Evolutionary conservation across 2,888 invertebrate genomes (phyloP).

Genomic region (Seira musarum): DNA sequence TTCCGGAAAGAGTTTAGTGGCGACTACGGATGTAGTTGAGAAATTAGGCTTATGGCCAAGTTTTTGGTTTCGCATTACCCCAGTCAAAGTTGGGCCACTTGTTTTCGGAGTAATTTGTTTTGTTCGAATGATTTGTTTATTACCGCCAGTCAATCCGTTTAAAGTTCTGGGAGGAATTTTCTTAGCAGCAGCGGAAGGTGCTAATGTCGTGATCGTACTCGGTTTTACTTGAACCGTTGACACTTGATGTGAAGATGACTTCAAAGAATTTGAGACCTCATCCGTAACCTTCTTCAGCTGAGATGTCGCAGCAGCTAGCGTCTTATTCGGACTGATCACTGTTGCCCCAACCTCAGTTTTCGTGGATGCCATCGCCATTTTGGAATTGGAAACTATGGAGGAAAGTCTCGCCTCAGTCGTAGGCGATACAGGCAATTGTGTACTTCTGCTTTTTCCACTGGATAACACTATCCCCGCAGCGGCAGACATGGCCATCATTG

Average conservation of each 20-base stretch:
- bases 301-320: no score
- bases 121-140: neutral
- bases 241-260: no score
- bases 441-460: neutral
- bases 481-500: conserved; percentile 65
- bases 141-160: neutral
- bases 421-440: neutral
- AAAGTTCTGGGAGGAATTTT: no score
- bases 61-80: neutral
- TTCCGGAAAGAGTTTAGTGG: neutral
- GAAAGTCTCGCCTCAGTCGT: neutral
- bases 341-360: neutral
- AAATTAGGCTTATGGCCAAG: neutral
- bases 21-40: no score
- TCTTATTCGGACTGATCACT: no score
- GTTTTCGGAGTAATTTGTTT: neutral
- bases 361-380: no score
- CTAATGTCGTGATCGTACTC: no score
- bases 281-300: no score
- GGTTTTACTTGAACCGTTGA: no score
- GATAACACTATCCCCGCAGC: conserved; percentile 65
- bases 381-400: neutral
- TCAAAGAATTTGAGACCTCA: no score
- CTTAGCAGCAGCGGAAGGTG: no score
- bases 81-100: neutral